Conservation (phyloP, 2,888 invertebrate species). For the Eristalinus sepulchralis region DNA sequence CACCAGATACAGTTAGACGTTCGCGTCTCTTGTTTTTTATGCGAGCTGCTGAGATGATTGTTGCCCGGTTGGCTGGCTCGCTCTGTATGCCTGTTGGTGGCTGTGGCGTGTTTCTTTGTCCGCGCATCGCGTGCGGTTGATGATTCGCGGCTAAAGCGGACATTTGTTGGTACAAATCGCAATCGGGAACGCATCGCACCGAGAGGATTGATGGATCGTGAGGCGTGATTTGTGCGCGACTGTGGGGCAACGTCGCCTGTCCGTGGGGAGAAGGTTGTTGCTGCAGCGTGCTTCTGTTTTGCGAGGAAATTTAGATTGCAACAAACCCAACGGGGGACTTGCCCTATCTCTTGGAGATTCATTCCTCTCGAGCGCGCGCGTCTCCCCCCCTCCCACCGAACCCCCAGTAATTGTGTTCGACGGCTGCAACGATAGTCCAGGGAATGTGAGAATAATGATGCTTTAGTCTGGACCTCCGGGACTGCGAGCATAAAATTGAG, state of each 20-base stretch:
- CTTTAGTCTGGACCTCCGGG: constrained; percentile 16
- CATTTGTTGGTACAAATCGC: constrained; percentile 59
- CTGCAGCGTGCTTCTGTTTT: constrained; percentile 15
- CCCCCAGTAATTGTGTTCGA: not conserved
- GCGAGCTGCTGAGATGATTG: not conserved
- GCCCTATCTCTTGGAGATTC: not conserved
- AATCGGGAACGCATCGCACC: constrained; percentile 24
- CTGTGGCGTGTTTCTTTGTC: not conserved
- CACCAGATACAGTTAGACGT: constrained; percentile 60
- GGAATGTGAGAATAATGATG: constrained; percentile 45
- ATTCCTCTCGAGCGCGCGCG: too few species aligned
- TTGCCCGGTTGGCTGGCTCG: not conserved
- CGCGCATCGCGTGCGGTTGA: not conserved
- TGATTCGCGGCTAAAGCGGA: constrained; percentile 46
- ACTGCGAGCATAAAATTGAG: constrained; percentile 40
- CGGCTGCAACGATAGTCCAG: not conserved
- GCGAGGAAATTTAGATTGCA: constrained; percentile 34
- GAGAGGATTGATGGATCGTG: constrained; percentile 35
- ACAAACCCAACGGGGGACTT: constrained; percentile 25
- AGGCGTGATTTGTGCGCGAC: constrained; percentile 44
- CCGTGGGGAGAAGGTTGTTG: constrained; percentile 9
- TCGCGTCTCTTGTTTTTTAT: not conserved
- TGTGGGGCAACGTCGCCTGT: not conserved
- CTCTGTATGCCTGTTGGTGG: not conserved
- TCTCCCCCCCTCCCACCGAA: too few species aligned